Conservation (phyloP, 2,113 vertebrate species). For the Tyto alba region DNA sequence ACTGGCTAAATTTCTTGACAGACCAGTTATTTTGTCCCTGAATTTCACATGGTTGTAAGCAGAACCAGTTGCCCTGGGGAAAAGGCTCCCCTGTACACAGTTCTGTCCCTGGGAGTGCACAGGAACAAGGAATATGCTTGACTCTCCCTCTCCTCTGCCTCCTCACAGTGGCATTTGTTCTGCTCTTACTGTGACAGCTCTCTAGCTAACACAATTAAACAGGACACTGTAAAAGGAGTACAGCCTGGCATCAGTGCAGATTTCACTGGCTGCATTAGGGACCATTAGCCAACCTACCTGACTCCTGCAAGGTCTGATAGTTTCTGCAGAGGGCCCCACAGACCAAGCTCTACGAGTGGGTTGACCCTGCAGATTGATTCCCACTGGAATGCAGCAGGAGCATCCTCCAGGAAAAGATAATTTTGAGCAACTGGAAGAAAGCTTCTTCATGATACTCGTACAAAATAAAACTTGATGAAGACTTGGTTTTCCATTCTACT, state of each 20-base stretch:
- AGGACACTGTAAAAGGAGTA: background rate
- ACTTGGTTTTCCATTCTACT: background rate
- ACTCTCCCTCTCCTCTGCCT: background rate
- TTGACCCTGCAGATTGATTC: background rate
- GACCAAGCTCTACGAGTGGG: background rate
- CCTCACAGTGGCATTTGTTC: background rate
- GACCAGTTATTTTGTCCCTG: constrained; percentile 23
- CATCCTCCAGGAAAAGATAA: background rate
- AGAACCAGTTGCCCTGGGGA: background rate
- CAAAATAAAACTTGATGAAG: background rate
- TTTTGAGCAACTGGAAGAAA: background rate
- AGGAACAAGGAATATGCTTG: background rate
- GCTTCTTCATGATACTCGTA: background rate
- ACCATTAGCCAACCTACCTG: background rate
- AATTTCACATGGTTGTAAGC: constrained; percentile 9
- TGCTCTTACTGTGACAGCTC: background rate
- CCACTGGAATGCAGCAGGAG: background rate
- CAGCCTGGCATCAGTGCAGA: background rate
- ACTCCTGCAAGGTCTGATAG: background rate
- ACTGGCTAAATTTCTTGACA: constrained; percentile 29
- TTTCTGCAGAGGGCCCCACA: constrained; percentile 16
- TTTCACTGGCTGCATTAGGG: background rate
- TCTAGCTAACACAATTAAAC: background rate
- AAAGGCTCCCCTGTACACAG: background rate
- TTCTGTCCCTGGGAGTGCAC: background rate